Base-by-base conservation (phyloP, 2,113 vertebrate genomes). In the Pollimyrus isidori region DNA sequence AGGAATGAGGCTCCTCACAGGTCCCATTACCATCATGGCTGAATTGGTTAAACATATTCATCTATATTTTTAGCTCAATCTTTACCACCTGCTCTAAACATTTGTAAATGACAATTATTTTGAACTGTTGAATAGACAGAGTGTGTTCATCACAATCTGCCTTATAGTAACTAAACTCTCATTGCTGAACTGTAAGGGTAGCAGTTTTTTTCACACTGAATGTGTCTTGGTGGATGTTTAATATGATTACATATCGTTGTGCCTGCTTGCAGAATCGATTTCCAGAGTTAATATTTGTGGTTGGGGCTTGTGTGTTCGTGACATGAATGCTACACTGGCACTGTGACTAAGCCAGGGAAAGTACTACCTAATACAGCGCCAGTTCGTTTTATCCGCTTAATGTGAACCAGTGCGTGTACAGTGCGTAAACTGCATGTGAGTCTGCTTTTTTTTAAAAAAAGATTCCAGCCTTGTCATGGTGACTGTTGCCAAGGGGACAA, bases 401-500 rank as follows among this genome's bases (percentile, higher is more conserved):
- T 82, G 1, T 26, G 17, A 83, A 83, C 17, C 53, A 80, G 48
- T 88, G 91, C 85, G 92, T 89, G 90, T 88, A 62, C 87, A 88
- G 42, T 49, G 87, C 89, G 86, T 76, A 91, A 88, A 87, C 89
- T 49, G 56, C 88, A 80, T 62, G 90, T 88, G 87, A 89, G 35
- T 91, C 90, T 23, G 90, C 91, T 91, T 91, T 92, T 80, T 80
- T 80, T 80, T 39, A 4, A 42, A 94, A 94, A 4, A 42, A 94
- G 94, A 94, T 94, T 93, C 94, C 94, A 94, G 93, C 93, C 94
- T 96, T 92, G 95, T 96, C 95, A 95, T 96, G 96, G 96, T 95
- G 95, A 96, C 96, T 95, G 96, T 96, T 96, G 95, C 96, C 95
- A 96, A 94, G 95, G 94, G 94, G 93, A 96, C 95, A 95, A 96